Percentiles rank a stretch among this genome's conserved stretches.
phyloP scores from a whole-genome alignment of 2,113 vertebrate genomes.

The Pionites leucogaster region DNA sequence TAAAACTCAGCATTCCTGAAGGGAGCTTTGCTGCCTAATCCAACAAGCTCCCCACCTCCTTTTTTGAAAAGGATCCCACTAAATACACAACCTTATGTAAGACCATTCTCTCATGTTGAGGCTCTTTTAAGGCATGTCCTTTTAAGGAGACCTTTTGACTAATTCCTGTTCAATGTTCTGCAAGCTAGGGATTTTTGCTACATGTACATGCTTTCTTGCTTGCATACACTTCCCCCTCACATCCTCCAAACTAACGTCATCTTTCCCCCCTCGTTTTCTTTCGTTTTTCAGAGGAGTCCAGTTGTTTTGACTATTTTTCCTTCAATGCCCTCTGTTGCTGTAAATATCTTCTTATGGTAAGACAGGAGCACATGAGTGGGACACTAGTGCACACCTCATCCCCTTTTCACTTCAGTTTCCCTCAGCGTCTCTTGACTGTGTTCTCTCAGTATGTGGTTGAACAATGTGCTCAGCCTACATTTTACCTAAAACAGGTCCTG shows the following conservation, averaged over 20 bases:
- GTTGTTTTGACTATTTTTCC: neutral
- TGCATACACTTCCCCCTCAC: neutral
- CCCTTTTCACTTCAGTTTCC: neutral
- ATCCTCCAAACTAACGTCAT: neutral
- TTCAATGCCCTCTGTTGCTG: neutral
- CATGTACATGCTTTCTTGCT: neutral
- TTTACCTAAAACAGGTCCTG: neutral
- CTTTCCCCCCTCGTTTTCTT: fast-evolving
- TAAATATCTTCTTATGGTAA: neutral
- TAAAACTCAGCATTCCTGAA: slow-evolving; percentile 55
- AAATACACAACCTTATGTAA: neutral
- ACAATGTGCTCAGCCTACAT: neutral
- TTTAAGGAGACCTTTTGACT: too few relatives aligned
- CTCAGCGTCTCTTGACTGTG: neutral
- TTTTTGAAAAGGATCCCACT: neutral
- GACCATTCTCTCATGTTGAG: neutral
- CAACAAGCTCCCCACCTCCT: neutral
- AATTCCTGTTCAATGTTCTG: neutral
- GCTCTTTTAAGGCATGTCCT: too few relatives aligned
- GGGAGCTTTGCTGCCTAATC: slow-evolving; percentile 56
- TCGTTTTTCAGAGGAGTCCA: neutral
- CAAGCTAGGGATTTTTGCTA: neutral
- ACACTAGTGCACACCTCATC: fast-evolving
- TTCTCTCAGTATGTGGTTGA: neutral
- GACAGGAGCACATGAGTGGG: neutral